Evolutionary conservation across 2,797 vertebrate genomes (phyloP).

Genomic region (Carapus acus): DNA sequence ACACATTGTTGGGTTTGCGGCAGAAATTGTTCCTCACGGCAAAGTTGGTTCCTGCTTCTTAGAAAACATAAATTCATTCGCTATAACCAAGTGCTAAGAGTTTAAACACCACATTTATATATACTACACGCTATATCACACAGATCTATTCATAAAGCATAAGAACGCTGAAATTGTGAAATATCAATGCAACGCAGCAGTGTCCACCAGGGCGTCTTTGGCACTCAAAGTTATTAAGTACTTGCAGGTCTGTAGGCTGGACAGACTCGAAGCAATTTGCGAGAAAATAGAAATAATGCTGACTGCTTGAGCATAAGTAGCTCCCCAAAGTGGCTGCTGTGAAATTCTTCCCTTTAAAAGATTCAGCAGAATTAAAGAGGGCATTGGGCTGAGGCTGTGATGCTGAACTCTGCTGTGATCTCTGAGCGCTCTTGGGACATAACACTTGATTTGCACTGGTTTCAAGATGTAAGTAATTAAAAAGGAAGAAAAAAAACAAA

Average conservation of each 20-base stretch:
- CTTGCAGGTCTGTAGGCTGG: conserved; percentile 16
- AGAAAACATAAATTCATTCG: no score
- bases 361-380: conserved; percentile 10
- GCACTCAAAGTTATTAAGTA: neutral
- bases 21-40: no score
- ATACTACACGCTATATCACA: no score
- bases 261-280: conserved; percentile 21
- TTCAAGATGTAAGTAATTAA: conserved; percentile 20
- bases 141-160: conserved; percentile 23
- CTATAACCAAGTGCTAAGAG: no score
- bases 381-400: conserved; percentile 20
- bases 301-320: neutral
- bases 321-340: no score
- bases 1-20: no score
- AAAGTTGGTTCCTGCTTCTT: no score
- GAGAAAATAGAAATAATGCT: conserved; percentile 31
- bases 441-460: conserved; percentile 19
- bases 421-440: conserved; percentile 29
- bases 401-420: conserved; percentile 32
- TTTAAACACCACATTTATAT: no score
- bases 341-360: neutral
- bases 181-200: conserved; percentile 7
- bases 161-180: conserved; percentile 8
- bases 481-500: no score
- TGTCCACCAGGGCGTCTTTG: neutral